Evolutionary conservation across 2,113 vertebrate species (phyloP).

Genomic region (Danio rerio): GRCz12tu NC_133199.1:27145001-27145500

Average conservation of each 20-base stretch:
- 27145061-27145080: conserved; percentile 8
- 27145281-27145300: too few relatives aligned
- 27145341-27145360: too few relatives aligned
- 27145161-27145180: conserved; percentile 9
- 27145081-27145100: not conserved
- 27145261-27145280: too few relatives aligned
- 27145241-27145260: too few relatives aligned
- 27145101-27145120: not conserved
- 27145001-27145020: conserved; percentile 54
- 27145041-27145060: not conserved
- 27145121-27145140: not conserved
- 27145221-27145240: not conserved
- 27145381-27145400: too few relatives aligned
- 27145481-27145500: too few relatives aligned
- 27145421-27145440: not conserved
- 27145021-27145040: conserved; percentile 49
- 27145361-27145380: too few relatives aligned
- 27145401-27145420: too few relatives aligned
- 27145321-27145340: too few relatives aligned
- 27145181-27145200: conserved; percentile 4
- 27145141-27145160: not conserved
- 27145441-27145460: too few relatives aligned
- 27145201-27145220: not conserved
- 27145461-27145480: too few relatives aligned
- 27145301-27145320: too few relatives aligned